Percentiles rank a stretch among this genome's conserved stretches.
phyloP scores from a whole-genome alignment of 2,113 vertebrate genomes.

The Lepisosteus osseus region DNA sequence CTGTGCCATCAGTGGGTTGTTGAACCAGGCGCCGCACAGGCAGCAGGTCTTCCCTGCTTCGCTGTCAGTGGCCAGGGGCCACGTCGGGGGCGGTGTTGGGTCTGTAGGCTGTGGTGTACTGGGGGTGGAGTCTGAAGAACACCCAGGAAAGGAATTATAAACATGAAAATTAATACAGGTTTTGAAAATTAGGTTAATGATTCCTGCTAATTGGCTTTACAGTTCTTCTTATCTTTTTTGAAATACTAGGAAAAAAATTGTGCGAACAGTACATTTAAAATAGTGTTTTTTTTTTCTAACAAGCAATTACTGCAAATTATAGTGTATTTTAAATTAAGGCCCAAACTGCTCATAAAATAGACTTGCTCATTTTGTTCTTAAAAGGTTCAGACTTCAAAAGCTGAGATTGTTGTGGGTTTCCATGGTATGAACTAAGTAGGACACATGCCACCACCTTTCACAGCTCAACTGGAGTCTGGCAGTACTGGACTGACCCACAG shows the following conservation, averaged over 20 bases:
- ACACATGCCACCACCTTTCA: neutral
- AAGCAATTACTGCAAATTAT: too few relatives aligned
- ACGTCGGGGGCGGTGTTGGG: constrained; percentile 33
- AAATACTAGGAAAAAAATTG: too few relatives aligned
- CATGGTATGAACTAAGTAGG: constrained; percentile 57
- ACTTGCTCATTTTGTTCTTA: too few relatives aligned
- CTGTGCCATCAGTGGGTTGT: constrained; percentile 79
- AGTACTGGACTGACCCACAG: neutral
- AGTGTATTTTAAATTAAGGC: too few relatives aligned
- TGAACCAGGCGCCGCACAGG: constrained; percentile 75
- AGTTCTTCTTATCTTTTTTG: too few relatives aligned
- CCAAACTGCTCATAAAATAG: too few relatives aligned
- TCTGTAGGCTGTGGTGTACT: constrained; percentile 57
- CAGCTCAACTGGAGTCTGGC: neutral
- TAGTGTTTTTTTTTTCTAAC: too few relatives aligned
- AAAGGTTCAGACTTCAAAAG: too few relatives aligned
- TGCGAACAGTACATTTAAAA: too few relatives aligned
- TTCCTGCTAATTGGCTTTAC: neutral
- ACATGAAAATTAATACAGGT: neutral
- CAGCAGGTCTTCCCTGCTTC: constrained; percentile 74
- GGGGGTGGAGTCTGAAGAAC: constrained; percentile 57
- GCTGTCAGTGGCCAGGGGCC: constrained; percentile 51
- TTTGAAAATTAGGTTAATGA: neutral
- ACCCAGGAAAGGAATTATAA: neutral
- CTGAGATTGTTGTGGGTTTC: constrained; percentile 38